Evolutionary conservation across 2,888 invertebrate species (phyloP).

Genomic region (Cylindroiulus punctatus): DNA sequence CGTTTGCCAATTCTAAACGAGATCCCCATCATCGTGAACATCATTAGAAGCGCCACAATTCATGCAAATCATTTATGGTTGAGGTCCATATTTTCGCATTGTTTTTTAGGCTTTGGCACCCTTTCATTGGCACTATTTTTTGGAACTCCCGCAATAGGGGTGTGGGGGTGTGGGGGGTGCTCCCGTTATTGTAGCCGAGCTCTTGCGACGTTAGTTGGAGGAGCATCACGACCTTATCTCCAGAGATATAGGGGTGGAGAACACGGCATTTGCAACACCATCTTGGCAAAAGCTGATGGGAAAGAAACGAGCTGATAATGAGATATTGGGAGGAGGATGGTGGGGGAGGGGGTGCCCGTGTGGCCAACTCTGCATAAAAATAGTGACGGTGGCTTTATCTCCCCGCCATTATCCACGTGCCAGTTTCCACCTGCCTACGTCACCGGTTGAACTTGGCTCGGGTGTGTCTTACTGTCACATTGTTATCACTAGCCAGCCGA

Average conservation of each 20-base stretch:
- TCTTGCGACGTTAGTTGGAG: not conserved
- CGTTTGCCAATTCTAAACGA: not conserved
- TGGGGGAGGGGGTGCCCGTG: not conserved
- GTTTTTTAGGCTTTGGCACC: not conserved
- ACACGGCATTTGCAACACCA: not conserved
- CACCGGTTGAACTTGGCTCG: conserved; percentile 27
- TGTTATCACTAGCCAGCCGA: conserved; percentile 39
- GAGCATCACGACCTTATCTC: not conserved
- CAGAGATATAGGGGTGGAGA: not conserved
- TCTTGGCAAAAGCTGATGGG: conserved; percentile 30
- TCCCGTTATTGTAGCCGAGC: not conserved
- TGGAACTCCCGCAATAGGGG: not conserved
- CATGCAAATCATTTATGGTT: conserved; percentile 19
- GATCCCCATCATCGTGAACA: not conserved
- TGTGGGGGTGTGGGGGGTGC: not conserved
- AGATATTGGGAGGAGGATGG: not conserved
- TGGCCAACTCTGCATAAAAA: conserved; percentile 47
- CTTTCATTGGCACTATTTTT: not conserved
- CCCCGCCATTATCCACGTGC: conserved; percentile 23
- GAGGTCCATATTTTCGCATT: conserved; percentile 1
- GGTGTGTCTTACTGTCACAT: conserved; percentile 30
- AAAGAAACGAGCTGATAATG: conserved; percentile 10
- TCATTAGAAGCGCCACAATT: not conserved
- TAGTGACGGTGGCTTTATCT: conserved; percentile 45
- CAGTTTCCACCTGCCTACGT: conserved; percentile 24